Conservation (phyloP, 23 tunicate genomes). For the Ciona savignyi region DNA sequence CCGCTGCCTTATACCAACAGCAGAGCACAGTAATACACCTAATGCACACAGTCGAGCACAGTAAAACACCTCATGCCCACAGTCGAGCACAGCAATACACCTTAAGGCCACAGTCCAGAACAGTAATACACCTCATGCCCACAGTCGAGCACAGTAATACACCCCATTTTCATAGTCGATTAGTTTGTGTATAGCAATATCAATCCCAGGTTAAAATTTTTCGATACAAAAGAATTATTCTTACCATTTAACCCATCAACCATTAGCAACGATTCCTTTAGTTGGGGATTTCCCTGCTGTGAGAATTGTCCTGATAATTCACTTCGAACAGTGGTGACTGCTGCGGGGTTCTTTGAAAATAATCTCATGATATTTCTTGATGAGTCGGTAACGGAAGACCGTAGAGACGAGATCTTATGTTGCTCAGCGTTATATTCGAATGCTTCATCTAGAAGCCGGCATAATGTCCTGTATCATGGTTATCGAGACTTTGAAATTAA, state of each 20-base stretch:
- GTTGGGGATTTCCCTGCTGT: background rate
- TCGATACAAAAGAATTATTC: background rate
- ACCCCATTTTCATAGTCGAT: too few relatives aligned
- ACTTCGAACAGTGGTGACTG: constrained; percentile 34
- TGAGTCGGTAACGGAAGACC: constrained; percentile 30
- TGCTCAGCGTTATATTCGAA: background rate
- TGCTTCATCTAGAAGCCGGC: constrained; percentile 21
- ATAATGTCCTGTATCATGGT: constrained; percentile 7
- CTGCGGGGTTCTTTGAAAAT: constrained; percentile 44
- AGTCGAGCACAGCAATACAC: too few relatives aligned
- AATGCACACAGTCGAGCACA: too few relatives aligned
- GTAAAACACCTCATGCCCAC: too few relatives aligned
- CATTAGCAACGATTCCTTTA: constrained; percentile 20
- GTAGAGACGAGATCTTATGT: constrained; percentile 1
- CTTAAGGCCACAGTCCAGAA: too few relatives aligned
- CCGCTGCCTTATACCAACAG: too few relatives aligned
- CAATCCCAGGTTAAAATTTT: too few relatives aligned
- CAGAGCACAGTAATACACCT: too few relatives aligned
- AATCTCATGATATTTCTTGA: constrained; percentile 68
- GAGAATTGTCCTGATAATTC: constrained; percentile 28
- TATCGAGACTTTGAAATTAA: background rate
- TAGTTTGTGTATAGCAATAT: too few relatives aligned
- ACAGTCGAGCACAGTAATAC: too few relatives aligned
- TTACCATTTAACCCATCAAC: constrained; percentile 49
- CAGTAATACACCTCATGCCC: too few relatives aligned